These are phyloP conservation scores for Calidris pugnax DNA, from an alignment of 2,113 vertebrate genomes.

Conservation along the genomic window DNA sequence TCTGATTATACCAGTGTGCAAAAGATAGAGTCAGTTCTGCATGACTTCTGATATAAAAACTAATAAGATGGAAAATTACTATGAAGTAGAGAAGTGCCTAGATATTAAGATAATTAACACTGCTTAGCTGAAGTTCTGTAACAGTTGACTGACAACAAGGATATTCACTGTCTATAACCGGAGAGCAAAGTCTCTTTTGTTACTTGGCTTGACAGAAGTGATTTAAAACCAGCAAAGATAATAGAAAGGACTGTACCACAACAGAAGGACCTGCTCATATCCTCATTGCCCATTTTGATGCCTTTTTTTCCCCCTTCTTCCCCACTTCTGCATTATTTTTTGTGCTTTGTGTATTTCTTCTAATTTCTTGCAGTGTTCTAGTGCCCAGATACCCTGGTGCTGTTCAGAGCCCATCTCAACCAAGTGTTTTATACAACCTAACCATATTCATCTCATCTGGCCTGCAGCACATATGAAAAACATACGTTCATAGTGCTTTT, in stretches of 20 bases:
- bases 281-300: neutral
- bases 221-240: neutral
- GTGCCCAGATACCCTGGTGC: neutral
- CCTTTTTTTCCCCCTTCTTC: neutral
- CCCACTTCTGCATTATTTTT: neutral
- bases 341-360: neutral
- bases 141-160: conserved; percentile 29
- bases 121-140: conserved; percentile 51
- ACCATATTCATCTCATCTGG: neutral
- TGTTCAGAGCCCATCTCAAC: neutral
- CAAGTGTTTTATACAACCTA: neutral
- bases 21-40: conserved; percentile 49
- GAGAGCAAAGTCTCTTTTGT: neutral
- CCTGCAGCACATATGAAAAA: neutral
- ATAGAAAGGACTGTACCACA: neutral
- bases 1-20: neutral
- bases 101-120: conserved; percentile 52
- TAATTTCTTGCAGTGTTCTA: neutral
- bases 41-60: conserved; percentile 67
- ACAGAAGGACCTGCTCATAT: neutral
- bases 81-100: conserved; percentile 31
- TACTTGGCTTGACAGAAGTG: neutral
- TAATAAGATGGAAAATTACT: conserved; percentile 72
- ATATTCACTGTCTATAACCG: neutral
- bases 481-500: neutral